Base-by-base conservation (phyloP, 2,888 invertebrate genomes). In the Xanthorhoe designata region DNA sequence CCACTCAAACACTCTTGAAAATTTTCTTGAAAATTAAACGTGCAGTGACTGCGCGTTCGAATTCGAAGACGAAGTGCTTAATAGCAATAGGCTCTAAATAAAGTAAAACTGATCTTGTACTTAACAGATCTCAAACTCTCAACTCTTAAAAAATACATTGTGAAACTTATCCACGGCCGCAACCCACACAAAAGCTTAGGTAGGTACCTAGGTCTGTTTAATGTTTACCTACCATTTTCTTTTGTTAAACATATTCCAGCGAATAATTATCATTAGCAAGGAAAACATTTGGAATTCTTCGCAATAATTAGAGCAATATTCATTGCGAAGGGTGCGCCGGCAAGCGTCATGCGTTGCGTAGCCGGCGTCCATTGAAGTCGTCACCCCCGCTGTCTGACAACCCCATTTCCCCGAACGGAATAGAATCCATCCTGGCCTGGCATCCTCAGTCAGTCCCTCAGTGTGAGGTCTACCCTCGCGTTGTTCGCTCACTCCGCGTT, bases 341-440 rank as follows among this genome's bases (percentile, higher is more conserved):
- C 61, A 61, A 73, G 61, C 72, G 68, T 66, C 73, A 70, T 70
- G 72, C 73, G 73, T 80, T 78, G 77, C 77, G 77, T 79, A 72
- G 78, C 72, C 74, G 76, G 67, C 79, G 79, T 81, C 83, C 84
- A 84, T 84, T 83, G 84, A 83, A 60, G 66, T 56, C 57, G 66
- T 67, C 76, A 70, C 80, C 81, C 80, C 79, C 80, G 75, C 75
- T 56, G 68, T 66, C 73, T 76, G 57, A 66, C 68, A 70, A 82
- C 87, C 88, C 88, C 80, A 81, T 78, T 81, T 77, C 83, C 83
- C 78, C 79, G 78, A 77, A 75, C 75, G 78, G 77, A 76, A 64
- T 70, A 61, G 65, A 73, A 68, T 58, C 68, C 61, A 78, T 80
- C 76, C 64, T 59, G 64, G 72, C 76, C 64, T 59, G 64, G 72